Percentiles rank a stretch among this genome's conserved stretches.
Evolutionary conservation across 2,888 invertebrate species (phyloP).

Genomic region (Danaus chrysippus): DNA sequence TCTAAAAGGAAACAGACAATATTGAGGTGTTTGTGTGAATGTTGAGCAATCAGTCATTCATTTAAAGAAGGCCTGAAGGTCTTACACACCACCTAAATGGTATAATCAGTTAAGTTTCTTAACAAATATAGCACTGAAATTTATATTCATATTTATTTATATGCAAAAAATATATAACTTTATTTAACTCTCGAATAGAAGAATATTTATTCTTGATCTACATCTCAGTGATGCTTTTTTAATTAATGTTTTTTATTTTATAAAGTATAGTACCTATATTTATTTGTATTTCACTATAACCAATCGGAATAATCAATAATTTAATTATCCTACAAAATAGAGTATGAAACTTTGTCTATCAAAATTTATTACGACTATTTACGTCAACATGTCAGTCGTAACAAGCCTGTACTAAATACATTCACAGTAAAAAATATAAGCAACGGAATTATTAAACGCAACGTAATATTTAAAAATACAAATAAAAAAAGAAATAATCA

Average conservation of each 20-base stretch:
- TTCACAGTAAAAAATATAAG: constrained; percentile 13
- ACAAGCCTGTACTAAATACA: constrained; percentile 15
- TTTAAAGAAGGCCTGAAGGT: constrained; percentile 56
- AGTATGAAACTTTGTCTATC: not conserved
- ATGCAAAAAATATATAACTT: too few species aligned
- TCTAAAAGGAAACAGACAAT: constrained; percentile 62
- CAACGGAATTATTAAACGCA: constrained; percentile 16
- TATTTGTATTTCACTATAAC: too few species aligned
- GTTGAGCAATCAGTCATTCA: constrained; percentile 63
- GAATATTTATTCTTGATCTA: too few species aligned
- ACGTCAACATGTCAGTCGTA: constrained; percentile 4
- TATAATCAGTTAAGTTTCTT: too few species aligned
- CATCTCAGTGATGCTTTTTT: too few species aligned
- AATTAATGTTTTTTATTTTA: too few species aligned
- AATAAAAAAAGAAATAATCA: constrained; percentile 23
- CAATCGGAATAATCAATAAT: too few species aligned
- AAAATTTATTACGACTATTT: not conserved
- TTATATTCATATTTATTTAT: too few species aligned
- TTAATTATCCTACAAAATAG: too few species aligned
- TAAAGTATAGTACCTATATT: too few species aligned
- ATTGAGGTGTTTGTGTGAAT: constrained; percentile 50
- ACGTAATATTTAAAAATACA: constrained; percentile 20
- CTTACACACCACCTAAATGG: constrained; percentile 34
- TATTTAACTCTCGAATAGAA: too few species aligned
- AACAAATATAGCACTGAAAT: too few species aligned